Base-by-base conservation (phyloP, 2,113 vertebrate genomes). In the Solea senegalensis region DNA sequence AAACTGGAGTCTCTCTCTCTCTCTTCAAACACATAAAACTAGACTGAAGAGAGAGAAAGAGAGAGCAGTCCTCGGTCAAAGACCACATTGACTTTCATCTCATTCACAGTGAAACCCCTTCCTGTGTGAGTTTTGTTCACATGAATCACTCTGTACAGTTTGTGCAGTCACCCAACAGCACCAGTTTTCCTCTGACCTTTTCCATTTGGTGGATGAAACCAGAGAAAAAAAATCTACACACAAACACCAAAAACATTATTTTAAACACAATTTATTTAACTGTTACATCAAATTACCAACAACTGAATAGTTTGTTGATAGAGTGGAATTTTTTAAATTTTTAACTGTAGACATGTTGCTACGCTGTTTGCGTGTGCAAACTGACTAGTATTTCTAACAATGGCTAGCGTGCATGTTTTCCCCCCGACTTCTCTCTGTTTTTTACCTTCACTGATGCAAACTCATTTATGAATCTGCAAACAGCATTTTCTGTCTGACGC, bases 121-220 rank as follows among this genome's bases (percentile, higher is more conserved):
- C 14, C 34, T 34, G n/a, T 11, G 34, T 54, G 13, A 63, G 45
- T 34, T 69, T 70, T 7, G 21, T 65, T 64, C 87, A 66, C 80
- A 69, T 75, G 50, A 82, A 26, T 65, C 3, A n/a, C 60, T 76
- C 84, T 59, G 61, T 65, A 67, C 67, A 86, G 74, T 55, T 14
- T 67, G 74, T 82, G 69, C 81, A 86, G 81, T 50, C 65, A 11
- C 4, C 72, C 62, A 77, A 58, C 46, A 58, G 6, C 28, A 40
- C 58, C 12, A 39, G 54, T 68, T 72, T 72, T 80, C 69, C 69
- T 62, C 41, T 11, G n/a, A 53, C 13, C 9, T 0, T 52, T 79
- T 69, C 70, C 78, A 77, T 74, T 48, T 43, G 43, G 52, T 48
- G 46, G 69, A 14, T 57, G 67, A 64, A 52, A 51, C 54, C 74